These are phyloP conservation scores for Scaptodrosophila latifasciaeformis DNA, from an alignment of 2,888 invertebrate genomes.

Conservation along the genomic window DNA sequence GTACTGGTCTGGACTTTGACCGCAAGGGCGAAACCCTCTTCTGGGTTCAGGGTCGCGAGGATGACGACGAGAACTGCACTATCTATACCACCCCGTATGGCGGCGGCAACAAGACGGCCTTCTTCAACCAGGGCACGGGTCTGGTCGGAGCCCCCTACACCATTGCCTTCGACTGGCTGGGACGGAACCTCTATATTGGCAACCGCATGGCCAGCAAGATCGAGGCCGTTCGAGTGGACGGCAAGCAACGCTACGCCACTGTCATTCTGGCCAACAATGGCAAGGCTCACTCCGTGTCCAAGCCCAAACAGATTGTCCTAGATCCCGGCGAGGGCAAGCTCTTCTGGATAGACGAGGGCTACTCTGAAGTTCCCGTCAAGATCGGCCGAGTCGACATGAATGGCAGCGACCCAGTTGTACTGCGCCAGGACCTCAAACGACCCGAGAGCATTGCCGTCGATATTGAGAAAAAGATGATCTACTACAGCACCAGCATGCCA, in stretches of 20 bases:
- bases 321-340: slow-evolving; percentile 95
- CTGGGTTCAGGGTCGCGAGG: slow-evolving; percentile 89
- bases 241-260: slow-evolving; percentile 87
- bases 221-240: slow-evolving; percentile 90
- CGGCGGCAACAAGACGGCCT: slow-evolving; percentile 88
- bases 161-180: slow-evolving; percentile 97
- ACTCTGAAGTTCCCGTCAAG: slow-evolving; percentile 90
- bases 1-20: slow-evolving; percentile 94
- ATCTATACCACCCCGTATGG: slow-evolving; percentile 88
- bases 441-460: slow-evolving; percentile 93
- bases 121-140: slow-evolving; percentile 88
- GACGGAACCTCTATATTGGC: slow-evolving; percentile 94
- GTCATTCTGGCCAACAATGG: slow-evolving; percentile 94
- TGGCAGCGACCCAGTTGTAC: slow-evolving; percentile 85
- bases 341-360: slow-evolving; percentile 98
- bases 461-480: slow-evolving; percentile 86
- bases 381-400: slow-evolving; percentile 95
- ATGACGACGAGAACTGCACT: slow-evolving; percentile 89
- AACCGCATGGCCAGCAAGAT: slow-evolving; percentile 93
- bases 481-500: slow-evolving; percentile 89
- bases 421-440: slow-evolving; percentile 80
- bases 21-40: slow-evolving; percentile 88
- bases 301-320: slow-evolving; percentile 89
- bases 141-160: slow-evolving; percentile 93
- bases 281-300: slow-evolving; percentile 87